Base-by-base conservation (phyloP, 2,888 invertebrate genomes). In the Furcula furcula region DNA sequence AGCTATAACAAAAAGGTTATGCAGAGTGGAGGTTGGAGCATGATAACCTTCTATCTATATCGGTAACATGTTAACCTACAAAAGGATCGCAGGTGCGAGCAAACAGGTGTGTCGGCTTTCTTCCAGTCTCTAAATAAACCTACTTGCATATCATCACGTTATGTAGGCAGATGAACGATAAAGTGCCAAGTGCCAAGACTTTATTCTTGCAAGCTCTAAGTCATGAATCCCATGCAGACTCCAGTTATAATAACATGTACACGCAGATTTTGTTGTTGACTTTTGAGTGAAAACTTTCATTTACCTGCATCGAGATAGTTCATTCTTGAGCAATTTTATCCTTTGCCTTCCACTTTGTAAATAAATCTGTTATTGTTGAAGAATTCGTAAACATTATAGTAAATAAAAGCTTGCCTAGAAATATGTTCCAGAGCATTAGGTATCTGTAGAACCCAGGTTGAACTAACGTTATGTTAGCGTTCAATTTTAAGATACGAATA, bases 11-110 rank as follows among this genome's bases (percentile, higher is more conserved):
- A 50, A 54, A 70, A 65, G 65, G 61, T 57, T 57, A 60, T 46
- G 31, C 35, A 55, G 46, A 40, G 41, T 50, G 63, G 64, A 74
- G 70, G 75, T 70, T 67, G 58, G 28, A 45, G 41, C 55, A 55
- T 33, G 61, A 56, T 65, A 73, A 67, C 80, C 80, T 80, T 78
- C 73, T 63, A 57, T 61, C 65, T 71, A 72, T 72, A 73, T 77
- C 52, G 43, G 65, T 65, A 70, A 75, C 71, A 59, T 22, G 71
- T 75, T 74, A 62, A 75, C 73, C 70, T 75, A 76, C 65, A 63
- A 47, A 50, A 55, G 46, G 40, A 52, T 48, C 35, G 48, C 60
- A 59, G 65, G 64, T 66, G 58, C 54, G 56, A 47, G 41, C 52
- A 48, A 34, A 48, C 60, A 59, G 65, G 64, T 65, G 58, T 54